Conservation (phyloP, 2,888 invertebrate genomes). For the Dorcus parallelipipedus region DNA sequence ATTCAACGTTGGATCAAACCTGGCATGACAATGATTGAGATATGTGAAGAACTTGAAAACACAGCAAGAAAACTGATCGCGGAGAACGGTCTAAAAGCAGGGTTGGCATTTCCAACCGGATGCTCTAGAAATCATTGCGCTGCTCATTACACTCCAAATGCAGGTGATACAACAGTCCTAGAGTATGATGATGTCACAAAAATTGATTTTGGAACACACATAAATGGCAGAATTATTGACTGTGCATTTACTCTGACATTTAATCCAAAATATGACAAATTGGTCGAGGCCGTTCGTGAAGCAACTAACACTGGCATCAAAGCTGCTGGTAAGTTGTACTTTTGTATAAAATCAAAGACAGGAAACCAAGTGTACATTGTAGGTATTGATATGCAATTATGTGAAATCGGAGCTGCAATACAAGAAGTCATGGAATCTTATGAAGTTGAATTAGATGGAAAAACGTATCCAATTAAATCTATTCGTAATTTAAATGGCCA, state of each 20-base stretch:
- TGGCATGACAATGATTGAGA: slow-evolving; percentile 98
- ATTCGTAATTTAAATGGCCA: slow-evolving; percentile 99
- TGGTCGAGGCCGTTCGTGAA: slow-evolving; percentile 93
- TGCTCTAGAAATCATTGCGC: slow-evolving; percentile 99
- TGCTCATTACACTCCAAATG: slow-evolving; percentile 99
- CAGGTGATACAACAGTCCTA: slow-evolving; percentile 90
- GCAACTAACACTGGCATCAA: slow-evolving; percentile 98
- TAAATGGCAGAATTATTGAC: slow-evolving; percentile 97
- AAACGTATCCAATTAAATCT: slow-evolving; percentile 92
- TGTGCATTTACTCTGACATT: slow-evolving; percentile 98
- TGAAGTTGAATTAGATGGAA: slow-evolving; percentile 95
- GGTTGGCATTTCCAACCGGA: slow-evolving; percentile 90
- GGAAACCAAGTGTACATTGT: slow-evolving; percentile 38
- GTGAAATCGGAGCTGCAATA: slow-evolving; percentile 94
- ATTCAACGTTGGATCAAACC: slow-evolving; percentile 95
- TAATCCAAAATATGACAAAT: slow-evolving; percentile 91
- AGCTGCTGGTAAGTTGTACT: slow-evolving; percentile 43
- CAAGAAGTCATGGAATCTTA: slow-evolving; percentile 99
- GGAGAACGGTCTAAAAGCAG: slow-evolving; percentile 93
- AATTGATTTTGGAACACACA: slow-evolving; percentile 98
- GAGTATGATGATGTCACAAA: slow-evolving; percentile 97
- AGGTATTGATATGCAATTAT: slow-evolving; percentile 95
- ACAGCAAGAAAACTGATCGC: slow-evolving; percentile 88
- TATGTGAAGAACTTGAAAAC: slow-evolving; percentile 93
- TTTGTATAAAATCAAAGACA: not conserved